Base-by-base conservation (phyloP, 2,888 invertebrate species). In the Ophion ventricosus region DNA sequence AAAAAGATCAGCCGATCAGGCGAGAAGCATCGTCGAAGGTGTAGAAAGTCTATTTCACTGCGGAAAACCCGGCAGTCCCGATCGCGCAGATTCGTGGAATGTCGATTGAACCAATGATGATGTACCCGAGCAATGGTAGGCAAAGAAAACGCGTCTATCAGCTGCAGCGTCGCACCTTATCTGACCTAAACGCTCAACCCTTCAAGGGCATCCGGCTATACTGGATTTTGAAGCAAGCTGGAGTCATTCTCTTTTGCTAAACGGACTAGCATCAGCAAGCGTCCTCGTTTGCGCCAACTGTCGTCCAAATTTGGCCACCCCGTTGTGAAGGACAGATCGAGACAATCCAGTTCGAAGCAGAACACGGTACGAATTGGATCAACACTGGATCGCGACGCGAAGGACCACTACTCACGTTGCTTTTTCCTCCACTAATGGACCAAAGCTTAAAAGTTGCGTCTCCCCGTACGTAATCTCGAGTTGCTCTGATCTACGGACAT, bases 41-140 rank as follows among this genome's bases (percentile, higher is more conserved):
- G 56, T 76, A 83, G 83, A 80, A 83, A 75, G 79, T 83, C 75
- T 40, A 72, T 83, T 75, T 80, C 49, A 49, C 49, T 56, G 63
- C 56, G 29, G 40, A 56, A 11, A 67, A 49, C 20, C 59, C 73
- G 59, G 57, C 35, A 54, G 29, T 25, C 23, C 25, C 26, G 49
- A 49, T 49, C 4, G 2, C 49, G 14, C 40, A 26, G 64, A 10
- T 56, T 79, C 63, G 70, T 63, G 79, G 79, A 80, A 73, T 72
- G 73, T 43, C 49, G 73, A 67, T 29, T n/a, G 43, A 66, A 29
- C 14, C 63, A 59, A 25, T 56, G 26, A 69, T 61, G 20, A 57
- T 14, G n/a, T 11, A 17, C 73, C 61, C 26, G 14, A 40, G 10
- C 23, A 43, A 25, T 11, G 73, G 26, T n/a, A 14, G 23, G 57